These are phyloP conservation scores for Agrochola lychnidis DNA, from an alignment of 2,888 invertebrate species.

Conservation along the genomic window DNA sequence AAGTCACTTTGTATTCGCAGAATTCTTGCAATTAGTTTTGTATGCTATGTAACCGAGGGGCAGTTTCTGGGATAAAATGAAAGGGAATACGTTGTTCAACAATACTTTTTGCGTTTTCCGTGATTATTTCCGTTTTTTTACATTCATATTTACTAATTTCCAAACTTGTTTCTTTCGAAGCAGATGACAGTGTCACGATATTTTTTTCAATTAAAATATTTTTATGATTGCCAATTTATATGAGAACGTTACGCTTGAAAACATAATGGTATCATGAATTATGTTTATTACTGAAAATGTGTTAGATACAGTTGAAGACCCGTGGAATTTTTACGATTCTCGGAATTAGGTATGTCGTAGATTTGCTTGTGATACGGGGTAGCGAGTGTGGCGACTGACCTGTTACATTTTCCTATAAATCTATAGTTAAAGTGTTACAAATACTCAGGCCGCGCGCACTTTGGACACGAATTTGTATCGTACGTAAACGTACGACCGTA, in stretches of 20 bases:
- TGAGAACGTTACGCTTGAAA: slow-evolving; percentile 19
- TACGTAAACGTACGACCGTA: no score
- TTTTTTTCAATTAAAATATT: slow-evolving; percentile 45
- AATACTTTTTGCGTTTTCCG: slow-evolving; percentile 5
- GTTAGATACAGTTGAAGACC: background rate
- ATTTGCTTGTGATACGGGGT: background rate
- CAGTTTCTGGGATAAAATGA: slow-evolving; percentile 12
- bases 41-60: slow-evolving; percentile 20
- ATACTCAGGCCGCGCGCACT: no score
- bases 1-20: slow-evolving; percentile 70
- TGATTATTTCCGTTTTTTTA: slow-evolving; percentile 15
- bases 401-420: background rate
- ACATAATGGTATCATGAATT: slow-evolving; percentile 35
- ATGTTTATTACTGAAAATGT: slow-evolving; percentile 19
- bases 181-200: slow-evolving; percentile 60
- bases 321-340: slow-evolving; percentile 28
- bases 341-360: slow-evolving; percentile 7
- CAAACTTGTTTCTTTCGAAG: slow-evolving; percentile 52
- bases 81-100: slow-evolving; percentile 21
- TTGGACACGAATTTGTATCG: no score
- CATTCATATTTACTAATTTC: slow-evolving; percentile 40
- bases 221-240: slow-evolving; percentile 38
- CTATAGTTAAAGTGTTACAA: background rate
- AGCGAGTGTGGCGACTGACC: background rate
- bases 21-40: slow-evolving; percentile 52